Evolutionary conservation across 2,113 vertebrate genomes (phyloP).

Genomic region (Pseudorectes ferrugineus): DNA sequence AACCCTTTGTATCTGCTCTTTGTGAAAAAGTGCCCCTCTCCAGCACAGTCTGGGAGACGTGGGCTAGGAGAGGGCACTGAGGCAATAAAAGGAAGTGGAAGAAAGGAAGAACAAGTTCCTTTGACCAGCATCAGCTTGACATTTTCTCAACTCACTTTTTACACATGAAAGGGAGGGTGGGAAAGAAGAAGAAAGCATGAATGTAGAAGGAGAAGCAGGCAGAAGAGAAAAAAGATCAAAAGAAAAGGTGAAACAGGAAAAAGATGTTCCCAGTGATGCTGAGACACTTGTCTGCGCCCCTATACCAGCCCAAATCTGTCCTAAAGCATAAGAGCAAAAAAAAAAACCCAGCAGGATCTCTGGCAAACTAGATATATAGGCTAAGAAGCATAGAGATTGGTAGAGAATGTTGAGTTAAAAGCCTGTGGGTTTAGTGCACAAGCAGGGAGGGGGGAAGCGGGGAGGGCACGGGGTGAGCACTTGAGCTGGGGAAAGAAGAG

Average conservation of each 20-base stretch:
- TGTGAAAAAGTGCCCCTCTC: neutral
- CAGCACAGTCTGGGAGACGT: neutral
- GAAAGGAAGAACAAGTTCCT: slow-evolving; percentile 22
- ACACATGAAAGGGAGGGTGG: slow-evolving; percentile 24
- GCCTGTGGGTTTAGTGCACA: neutral
- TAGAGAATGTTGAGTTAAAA: neutral
- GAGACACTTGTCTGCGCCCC: neutral
- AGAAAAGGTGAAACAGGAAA: slow-evolving; percentile 4
- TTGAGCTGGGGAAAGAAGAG: neutral
- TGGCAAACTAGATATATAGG: neutral
- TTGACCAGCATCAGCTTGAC: slow-evolving; percentile 37
- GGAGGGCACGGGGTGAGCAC: neutral
- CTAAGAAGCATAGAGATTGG: neutral
- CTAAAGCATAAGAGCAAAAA: neutral
- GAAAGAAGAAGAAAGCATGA: slow-evolving; percentile 31
- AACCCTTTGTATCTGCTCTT: neutral
- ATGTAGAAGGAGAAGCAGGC: slow-evolving; percentile 16
- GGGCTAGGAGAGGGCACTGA: neutral
- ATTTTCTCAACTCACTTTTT: slow-evolving; percentile 23
- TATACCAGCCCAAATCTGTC: neutral
- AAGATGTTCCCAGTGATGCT: neutral
- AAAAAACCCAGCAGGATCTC: neutral
- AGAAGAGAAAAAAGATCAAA: slow-evolving; percentile 12
- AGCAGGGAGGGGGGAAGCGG: rapidly evolving
- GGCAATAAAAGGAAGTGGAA: neutral